Percentiles rank a stretch among this genome's conserved stretches.
These are phyloP conservation scores for Sminthurides bifidus DNA, from an alignment of 1,140 invertebrate species.

Conservation along the genomic window DNA sequence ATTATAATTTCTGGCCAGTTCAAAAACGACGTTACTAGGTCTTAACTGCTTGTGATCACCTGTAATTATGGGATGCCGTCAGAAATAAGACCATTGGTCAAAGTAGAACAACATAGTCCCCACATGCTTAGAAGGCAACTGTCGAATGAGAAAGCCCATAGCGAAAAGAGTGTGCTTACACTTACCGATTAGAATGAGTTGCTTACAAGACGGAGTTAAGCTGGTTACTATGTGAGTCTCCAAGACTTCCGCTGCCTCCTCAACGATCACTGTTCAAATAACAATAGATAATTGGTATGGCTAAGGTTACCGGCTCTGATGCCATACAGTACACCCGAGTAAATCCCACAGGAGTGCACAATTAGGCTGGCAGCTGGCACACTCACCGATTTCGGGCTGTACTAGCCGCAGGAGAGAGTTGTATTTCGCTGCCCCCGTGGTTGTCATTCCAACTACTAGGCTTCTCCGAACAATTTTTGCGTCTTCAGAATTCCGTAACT, in stretches of 20 bases:
- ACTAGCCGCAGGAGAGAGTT: slow-evolving; percentile 36
- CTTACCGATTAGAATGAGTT: slow-evolving; percentile 48
- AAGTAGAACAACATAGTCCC: not conserved
- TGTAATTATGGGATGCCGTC: slow-evolving; percentile 25
- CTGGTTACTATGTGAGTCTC: slow-evolving; percentile 40
- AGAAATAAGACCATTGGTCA: not conserved
- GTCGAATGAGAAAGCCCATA: too few relatives aligned
- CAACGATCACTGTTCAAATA: slow-evolving; percentile 36
- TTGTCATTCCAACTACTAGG: slow-evolving; percentile 40
- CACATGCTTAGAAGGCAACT: too few relatives aligned
- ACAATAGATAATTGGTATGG: not conserved
- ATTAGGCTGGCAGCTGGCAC: not conserved
- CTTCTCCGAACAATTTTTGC: too few relatives aligned
- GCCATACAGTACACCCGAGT: not conserved
- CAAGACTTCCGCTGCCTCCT: slow-evolving; percentile 46
- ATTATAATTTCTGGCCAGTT: slow-evolving; percentile 46
- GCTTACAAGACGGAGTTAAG: slow-evolving; percentile 40
- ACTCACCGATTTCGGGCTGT: slow-evolving; percentile 36
- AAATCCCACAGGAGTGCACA: not conserved
- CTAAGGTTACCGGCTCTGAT: not conserved
- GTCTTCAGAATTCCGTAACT: slow-evolving; percentile 2
- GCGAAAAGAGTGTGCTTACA: not conserved
- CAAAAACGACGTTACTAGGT: slow-evolving; percentile 49
- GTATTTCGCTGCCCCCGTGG: slow-evolving; percentile 43
- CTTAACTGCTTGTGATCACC: slow-evolving; percentile 66